Evolutionary conservation across 2,888 invertebrate species (phyloP).

Genomic region (Hypsopygia costalis): DNA sequence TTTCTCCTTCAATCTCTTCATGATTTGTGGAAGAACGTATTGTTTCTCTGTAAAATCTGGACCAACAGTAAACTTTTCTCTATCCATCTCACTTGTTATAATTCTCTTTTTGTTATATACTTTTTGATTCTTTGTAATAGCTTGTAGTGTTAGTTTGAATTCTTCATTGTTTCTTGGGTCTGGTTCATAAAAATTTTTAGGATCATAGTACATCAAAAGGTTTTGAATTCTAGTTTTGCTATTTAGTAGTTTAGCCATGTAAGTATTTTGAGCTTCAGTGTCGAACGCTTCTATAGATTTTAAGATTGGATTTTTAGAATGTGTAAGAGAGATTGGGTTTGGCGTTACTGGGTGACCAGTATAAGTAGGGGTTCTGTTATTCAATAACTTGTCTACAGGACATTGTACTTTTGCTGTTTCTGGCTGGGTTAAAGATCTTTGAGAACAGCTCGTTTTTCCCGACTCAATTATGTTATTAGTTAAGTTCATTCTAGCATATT

Average conservation of each 20-base stretch:
- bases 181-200: slow-evolving; percentile 12
- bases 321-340: no score
- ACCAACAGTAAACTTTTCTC: slow-evolving; percentile 29
- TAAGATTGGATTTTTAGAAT: no score
- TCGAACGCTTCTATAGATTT: no score
- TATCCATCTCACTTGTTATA: slow-evolving; percentile 23
- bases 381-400: no score
- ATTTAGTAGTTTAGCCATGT: background rate
- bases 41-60: slow-evolving; percentile 38
- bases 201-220: background rate
- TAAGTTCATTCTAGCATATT: no score
- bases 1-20: slow-evolving; percentile 27
- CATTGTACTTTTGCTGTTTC: background rate
- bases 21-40: slow-evolving; percentile 33
- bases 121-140: slow-evolving; percentile 31
- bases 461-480: no score
- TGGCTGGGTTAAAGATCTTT: no score
- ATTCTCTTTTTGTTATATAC: slow-evolving; percentile 24
- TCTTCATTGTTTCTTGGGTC: slow-evolving; percentile 10
- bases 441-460: no score
- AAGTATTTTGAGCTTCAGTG: background rate
- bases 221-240: background rate
- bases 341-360: no score
- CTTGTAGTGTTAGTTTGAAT: slow-evolving; percentile 12
- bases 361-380: no score